Evolutionary conservation across 2,888 invertebrate genomes (phyloP).

Genomic region (Zygaena filipendulae): DNA sequence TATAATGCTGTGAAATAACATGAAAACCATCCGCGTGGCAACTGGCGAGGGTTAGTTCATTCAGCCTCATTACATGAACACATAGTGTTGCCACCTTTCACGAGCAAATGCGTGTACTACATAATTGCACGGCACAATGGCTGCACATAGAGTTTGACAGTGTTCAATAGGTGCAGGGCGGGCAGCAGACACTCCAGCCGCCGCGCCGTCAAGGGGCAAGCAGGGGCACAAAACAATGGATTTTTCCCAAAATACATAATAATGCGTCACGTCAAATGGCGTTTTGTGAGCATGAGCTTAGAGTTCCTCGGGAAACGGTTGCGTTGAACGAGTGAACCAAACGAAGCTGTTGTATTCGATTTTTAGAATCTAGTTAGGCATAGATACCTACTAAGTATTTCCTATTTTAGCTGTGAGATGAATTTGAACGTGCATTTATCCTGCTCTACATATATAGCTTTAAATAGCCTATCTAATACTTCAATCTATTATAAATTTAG

Average conservation of each 20-base stretch:
- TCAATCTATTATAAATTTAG: no score
- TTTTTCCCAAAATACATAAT: conserved; percentile 67
- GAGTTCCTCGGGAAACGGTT: conserved; percentile 31
- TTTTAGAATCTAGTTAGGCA: neutral
- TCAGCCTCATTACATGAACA: conserved; percentile 41
- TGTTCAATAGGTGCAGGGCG: conserved; percentile 41
- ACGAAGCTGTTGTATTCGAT: neutral
- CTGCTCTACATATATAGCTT: no score
- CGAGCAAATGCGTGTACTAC: conserved; percentile 28
- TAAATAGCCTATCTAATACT: no score
- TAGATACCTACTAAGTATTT: no score
- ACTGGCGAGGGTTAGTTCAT: conserved; percentile 21
- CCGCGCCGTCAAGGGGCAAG: conserved; percentile 30
- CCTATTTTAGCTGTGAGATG: no score
- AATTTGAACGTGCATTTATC: no score
- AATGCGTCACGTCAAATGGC: conserved; percentile 61
- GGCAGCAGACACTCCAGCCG: conserved; percentile 31
- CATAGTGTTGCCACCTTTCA: conserved; percentile 41
- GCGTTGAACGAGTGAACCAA: no score
- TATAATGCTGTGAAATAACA: no score
- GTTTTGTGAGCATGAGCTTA: conserved; percentile 38
- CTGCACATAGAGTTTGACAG: conserved; percentile 32
- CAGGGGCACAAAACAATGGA: conserved; percentile 65
- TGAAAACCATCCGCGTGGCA: conserved; percentile 15
- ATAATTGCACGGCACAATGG: conserved; percentile 31